phyloP scores from a whole-genome alignment of 2,888 invertebrate species.

The Lithosia quadra region DNA sequence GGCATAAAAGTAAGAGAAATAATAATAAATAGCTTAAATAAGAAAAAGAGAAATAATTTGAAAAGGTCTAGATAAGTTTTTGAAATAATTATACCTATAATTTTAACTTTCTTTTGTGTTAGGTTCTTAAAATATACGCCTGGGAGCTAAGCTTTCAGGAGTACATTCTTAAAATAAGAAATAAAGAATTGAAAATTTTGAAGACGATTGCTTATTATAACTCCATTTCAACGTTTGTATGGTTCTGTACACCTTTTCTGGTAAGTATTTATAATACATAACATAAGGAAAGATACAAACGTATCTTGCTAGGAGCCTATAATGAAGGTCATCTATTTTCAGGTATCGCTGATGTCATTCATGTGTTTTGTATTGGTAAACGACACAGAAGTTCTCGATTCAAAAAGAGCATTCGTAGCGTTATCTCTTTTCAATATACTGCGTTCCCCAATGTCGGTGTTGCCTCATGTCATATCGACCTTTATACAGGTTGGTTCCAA shows the following conservation, averaged over 20 bases:
- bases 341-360: constrained; percentile 96
- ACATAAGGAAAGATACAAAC: neutral
- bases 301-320: neutral
- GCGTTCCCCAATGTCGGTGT: constrained; percentile 97
- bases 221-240: constrained; percentile 93
- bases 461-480: constrained; percentile 97
- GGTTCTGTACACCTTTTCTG: constrained; percentile 96
- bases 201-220: constrained; percentile 93
- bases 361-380: constrained; percentile 95
- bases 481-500: constrained; percentile 93
- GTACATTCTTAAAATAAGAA: constrained; percentile 92
- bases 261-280: constrained; percentile 80
- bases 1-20: constrained; percentile 90
- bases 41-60: constrained; percentile 4
- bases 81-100: neutral
- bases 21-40: neutral
- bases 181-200: constrained; percentile 92
- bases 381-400: constrained; percentile 93
- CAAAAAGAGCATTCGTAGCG: constrained; percentile 97
- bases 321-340: constrained; percentile 2
- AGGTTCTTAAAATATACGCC: constrained; percentile 93
- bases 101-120: neutral
- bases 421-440: constrained; percentile 99
- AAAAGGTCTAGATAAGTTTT: neutral
- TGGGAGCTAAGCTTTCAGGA: constrained; percentile 95